Base-by-base conservation (phyloP, 1,140 invertebrate species). In the Cydia amplana region DNA sequence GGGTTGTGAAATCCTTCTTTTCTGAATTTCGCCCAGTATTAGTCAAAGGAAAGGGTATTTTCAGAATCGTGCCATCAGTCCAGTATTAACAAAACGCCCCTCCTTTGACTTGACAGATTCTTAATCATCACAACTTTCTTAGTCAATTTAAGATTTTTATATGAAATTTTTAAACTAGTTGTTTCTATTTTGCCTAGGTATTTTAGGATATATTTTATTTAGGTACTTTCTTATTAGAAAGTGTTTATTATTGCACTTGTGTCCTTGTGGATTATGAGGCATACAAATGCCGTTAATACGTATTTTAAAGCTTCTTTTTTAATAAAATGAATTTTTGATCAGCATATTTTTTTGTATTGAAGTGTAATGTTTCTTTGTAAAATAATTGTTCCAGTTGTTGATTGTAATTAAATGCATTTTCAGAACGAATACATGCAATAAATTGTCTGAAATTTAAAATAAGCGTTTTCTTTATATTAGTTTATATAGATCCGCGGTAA, bases 1-100 rank as follows among this genome's bases (percentile, higher is more conserved):
- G 75, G 92, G 93, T 93, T 93, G 93, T 93, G 91, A 90, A 73
- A 83, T 93, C 92, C 93, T 93, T 93, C 91, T 93, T 92, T 90
- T 88, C 91, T 81, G 73, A 82, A 67, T 87, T 79, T 90, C 82
- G 87, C 87, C 87, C 91, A 93, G 91, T 93, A 93, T 93, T 93
- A 91, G 90, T 90, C 89, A 90, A 91, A 86, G 87, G 87, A 81
- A 85, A 77, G 83, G 81, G 89, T 88, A 91, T 91, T 91, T 87
- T 90, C 81, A 83, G 83, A 88, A 89, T 81, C 84, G 90, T 92
- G 91, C 93, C 91, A 93, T 93, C 88, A 82, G 84, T 89, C 91
- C 91, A 93, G 91, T 91, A 91, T 92, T 92, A 91, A 84, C 78
- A 85, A 82, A 85, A 91, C 91, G 88, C 85, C 79, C 83, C 79